phyloP scores from a whole-genome alignment of 2,113 vertebrate species.

The Chaenocephalus aceratus region DNA sequence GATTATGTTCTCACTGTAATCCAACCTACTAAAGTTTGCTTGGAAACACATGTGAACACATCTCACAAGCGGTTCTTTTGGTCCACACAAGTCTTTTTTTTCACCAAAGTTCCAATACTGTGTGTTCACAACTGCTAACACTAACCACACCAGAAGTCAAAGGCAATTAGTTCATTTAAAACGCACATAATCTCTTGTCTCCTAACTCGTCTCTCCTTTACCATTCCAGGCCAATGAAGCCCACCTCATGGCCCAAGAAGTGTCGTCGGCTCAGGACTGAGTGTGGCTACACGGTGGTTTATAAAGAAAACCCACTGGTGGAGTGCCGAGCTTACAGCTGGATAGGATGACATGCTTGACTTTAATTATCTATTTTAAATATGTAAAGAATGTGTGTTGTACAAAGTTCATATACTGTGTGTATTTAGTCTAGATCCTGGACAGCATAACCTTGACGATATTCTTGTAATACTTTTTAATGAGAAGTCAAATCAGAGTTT shows the following conservation, averaged over 20 bases:
- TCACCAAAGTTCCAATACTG: too few species aligned
- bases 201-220: not conserved
- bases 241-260: constrained; percentile 77
- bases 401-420: not conserved
- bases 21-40: not conserved
- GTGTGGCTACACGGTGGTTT: constrained; percentile 71
- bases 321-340: constrained; percentile 77
- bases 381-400: constrained; percentile 5
- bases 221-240: constrained; percentile 63
- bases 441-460: not conserved
- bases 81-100: too few species aligned
- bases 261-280: constrained; percentile 56
- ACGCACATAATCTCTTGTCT: not conserved
- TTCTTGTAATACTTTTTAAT: not conserved
- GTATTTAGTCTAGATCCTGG: not conserved
- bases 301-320: constrained; percentile 64
- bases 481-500: constrained; percentile 28
- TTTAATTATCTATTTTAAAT: not conserved
- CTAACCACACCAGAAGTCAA: too few species aligned
- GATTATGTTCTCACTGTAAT: not conserved
- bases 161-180: too few species aligned
- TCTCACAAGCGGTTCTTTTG: too few species aligned
- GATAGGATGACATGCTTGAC: constrained; percentile 66
- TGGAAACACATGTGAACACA: not conserved
- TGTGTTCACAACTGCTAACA: too few species aligned